Evolutionary conservation across 2,113 vertebrate species (phyloP), one percentile per base, ranked within the genome.

Genomic region (Epinephelus cyanopodus): DNA sequence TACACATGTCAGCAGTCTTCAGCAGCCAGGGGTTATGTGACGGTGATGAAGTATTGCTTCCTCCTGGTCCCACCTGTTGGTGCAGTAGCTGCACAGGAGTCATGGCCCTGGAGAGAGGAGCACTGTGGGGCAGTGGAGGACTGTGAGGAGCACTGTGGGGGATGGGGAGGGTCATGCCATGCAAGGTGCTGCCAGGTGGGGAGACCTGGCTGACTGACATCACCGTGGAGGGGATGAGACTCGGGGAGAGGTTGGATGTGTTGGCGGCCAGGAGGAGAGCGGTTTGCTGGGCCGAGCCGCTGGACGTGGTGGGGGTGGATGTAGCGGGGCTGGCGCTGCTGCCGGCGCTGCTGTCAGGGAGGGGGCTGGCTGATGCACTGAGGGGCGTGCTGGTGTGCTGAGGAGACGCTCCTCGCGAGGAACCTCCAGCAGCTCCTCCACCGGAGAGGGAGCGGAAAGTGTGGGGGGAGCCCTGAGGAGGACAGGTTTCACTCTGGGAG

Each of bases 41-140:
- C 0, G 74, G 75, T 2, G 92, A 90, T 11, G 87, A 85, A 48
- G 88, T 68, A 53, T 45, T 87, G 81, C 89, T 87, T 12, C 89
- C 90, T 47, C 82, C 91, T 2, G 89, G 85, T n/a, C 82, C 85
- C 25, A 87, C 86, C 78, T 92, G 90, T 19, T 91, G 94, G 79
- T 93, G 93, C 82, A 86, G 77, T 25, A 92, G 72, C 29, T 93
- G 94, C 81, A 95, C 93, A 0, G 95, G 95, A 13, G 95, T 96
- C 89, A 96, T 93, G 77, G 94, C 91, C 54, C 95, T 91, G 69
- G 95, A 96, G 13, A 96, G 90, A 27, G 95, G 95, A 52, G 95
- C 94, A 18, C 95, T 96, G 84, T 96, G 95, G 67, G 95, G 93
- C 76, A 95, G 92, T 0, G 93, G 95, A 13, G 95, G 95, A 29